Evolutionary conservation across 2,113 vertebrate genomes (phyloP).

Genomic region (Petaurus breviceps): DNA sequence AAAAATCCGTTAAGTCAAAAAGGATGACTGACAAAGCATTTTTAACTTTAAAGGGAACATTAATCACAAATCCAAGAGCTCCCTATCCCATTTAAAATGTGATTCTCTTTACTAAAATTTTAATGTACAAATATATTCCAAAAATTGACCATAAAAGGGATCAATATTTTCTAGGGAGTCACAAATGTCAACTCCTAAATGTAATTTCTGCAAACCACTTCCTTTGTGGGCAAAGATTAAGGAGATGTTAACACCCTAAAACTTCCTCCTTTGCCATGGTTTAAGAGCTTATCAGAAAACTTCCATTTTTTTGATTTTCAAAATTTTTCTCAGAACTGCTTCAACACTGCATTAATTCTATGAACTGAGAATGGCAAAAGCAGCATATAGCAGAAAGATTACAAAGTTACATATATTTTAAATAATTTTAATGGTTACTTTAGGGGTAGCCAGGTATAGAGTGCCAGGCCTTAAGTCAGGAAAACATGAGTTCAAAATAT

Average conservation of each 20-base stretch:
- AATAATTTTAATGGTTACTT: not conserved
- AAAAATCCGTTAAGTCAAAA: not conserved
- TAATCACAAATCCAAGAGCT: not conserved
- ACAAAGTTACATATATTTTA: not conserved
- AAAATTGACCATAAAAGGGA: not conserved
- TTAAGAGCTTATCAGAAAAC: not conserved
- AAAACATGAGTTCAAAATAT: not conserved
- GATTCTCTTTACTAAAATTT: not conserved
- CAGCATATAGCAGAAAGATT: not conserved
- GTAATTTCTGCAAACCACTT: not conserved
- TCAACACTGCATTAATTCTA: not conserved
- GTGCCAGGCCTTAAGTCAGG: not conserved
- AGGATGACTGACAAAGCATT: not conserved
- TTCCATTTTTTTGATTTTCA: not conserved
- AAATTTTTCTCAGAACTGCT: not conserved
- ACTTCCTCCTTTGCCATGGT: not conserved
- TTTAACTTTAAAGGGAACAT: not conserved
- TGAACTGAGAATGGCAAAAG: not conserved
- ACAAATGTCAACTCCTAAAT: not conserved
- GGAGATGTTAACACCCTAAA: not conserved
- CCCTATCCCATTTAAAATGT: not conserved
- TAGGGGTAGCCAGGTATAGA: not conserved
- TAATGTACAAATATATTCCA: not conserved
- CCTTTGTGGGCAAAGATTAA: not conserved
- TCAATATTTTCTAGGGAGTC: not conserved